Conservation (phyloP, 2,113 vertebrate genomes). For the Trogon melanurus region DNA sequence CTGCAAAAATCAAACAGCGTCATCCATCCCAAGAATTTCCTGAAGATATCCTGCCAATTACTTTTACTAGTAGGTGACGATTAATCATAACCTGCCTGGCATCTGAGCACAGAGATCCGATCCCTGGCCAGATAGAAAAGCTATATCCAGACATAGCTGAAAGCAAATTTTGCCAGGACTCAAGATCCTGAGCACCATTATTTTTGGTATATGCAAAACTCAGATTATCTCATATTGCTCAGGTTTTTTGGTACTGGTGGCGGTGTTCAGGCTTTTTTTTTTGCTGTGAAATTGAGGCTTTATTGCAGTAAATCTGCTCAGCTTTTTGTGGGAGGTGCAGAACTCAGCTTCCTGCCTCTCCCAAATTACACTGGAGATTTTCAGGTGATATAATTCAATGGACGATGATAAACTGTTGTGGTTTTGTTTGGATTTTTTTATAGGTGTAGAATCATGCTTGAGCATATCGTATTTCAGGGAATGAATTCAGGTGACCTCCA, state of each 20-base stretch:
- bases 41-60: conserved; percentile 64
- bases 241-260: not conserved
- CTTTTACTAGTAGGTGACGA: conserved; percentile 65
- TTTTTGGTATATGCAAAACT: not conserved
- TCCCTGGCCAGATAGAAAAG: conserved; percentile 55
- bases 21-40: conserved; percentile 69
- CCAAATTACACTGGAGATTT: not conserved
- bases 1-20: conserved; percentile 62
- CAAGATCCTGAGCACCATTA: not conserved
- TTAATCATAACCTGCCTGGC: conserved; percentile 60
- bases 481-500: conserved; percentile 24
- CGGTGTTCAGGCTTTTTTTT: not conserved
- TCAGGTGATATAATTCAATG: not conserved
- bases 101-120: conserved; percentile 49
- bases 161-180: not conserved
- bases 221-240: not conserved
- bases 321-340: not conserved
- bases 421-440: not conserved
- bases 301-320: not conserved
- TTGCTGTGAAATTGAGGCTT: not conserved
- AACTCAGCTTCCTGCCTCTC: not conserved
- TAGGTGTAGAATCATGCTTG: not conserved
- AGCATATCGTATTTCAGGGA: not conserved
- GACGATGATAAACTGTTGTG: not conserved
- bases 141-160: not conserved